Base-by-base conservation (phyloP, 1,140 invertebrate species). In the Tetraneura akinire region DNA sequence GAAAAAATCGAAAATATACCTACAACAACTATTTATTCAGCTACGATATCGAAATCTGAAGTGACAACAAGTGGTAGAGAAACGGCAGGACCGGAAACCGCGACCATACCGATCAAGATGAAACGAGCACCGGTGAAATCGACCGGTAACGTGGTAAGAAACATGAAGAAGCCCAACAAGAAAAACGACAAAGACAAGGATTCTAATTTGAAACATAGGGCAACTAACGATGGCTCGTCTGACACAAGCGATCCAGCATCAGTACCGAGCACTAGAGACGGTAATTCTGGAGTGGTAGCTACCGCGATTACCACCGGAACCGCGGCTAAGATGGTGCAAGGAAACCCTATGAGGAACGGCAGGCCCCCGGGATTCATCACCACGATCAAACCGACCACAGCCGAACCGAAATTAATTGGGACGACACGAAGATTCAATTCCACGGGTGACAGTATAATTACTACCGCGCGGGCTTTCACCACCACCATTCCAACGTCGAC, bases 111-210 rank as follows among this genome's bases (percentile, higher is more conserved):
- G 9, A 57, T 23, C 0, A 78, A 78, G 21, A 60, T 6, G 29
- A 78, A 78, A 78, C 74, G 74, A 8, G 6, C 55, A 4, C 74
- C 74, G 0, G 74, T 78, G 0, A 78, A 78, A 6, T 78, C 74
- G 4, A 47, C 55, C 21, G 74, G 74, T 0, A 78, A 78, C 42
- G 74, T 78, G 16, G 55, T 78, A 16, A 42, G 74, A 21, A 78
- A 78, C 55, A 78, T 78, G 74, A 78, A 78, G 13, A 78, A 78
- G n/a, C 74, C 74, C 10, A 78, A 78, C 37, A 47, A 29, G 74
- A 78, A 78, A n/a, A 60, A 10, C 16, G 32, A 55, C 2, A 78
- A 78, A 16, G 74, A 78, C 13, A 57, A 78, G 37, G 74, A 78
- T 11, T 60, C 55, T 8, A 62, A 29, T 18, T 78, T 55, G 1